Base-by-base conservation (phyloP, 2,888 invertebrate species). In the Agrilus cyanescens region DNA sequence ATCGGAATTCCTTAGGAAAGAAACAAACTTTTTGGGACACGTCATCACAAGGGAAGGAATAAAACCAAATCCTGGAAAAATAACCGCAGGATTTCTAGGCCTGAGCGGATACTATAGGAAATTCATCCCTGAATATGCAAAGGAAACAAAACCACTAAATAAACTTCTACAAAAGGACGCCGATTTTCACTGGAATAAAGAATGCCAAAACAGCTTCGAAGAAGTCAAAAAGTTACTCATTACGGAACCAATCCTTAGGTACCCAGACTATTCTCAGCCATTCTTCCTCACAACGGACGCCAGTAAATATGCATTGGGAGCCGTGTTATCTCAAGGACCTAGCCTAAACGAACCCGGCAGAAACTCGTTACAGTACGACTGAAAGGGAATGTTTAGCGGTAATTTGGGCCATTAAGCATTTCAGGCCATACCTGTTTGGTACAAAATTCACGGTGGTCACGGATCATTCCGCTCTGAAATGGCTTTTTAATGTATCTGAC, bases 251-350 rank as follows among this genome's bases (percentile, higher is more conserved):
- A 46, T 53, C 13, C 16, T 55, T 25, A 44, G 49, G 33, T 55
- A 49, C 40, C 52, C 53, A 6, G 51, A 55, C 43, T 54, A 52
- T 48, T 29, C 40, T 12, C 51, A 54, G 46, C 37, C 46, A 1
- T 55, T 56, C 34, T 42, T 45, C 13, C 13, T 57, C 12, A 51
- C 50, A 0, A 57, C 55, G 0, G 54, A 55, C 37, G 54, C 55
- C 1, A 45, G 43, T 10, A 36, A 49, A 15, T 18, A 40, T 16
- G 48, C 49, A 1, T 10, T 57, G 30, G 55, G 53, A 8, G 52
- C 51, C 2, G 44, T 56, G 1, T 41, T 55, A 37, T 46, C 46
- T 1, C 53, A 53, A 46, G 50, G 50, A 8, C 31, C 42, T 16
- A 39, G 47, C 33, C 49, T 45, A 12, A 38, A 47, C n/a, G n/a